Percentiles rank a stretch among this genome's conserved stretches.
Evolutionary conservation across 2,113 vertebrate genomes (phyloP).

Genomic region (Mirounga angustirostris): DNA sequence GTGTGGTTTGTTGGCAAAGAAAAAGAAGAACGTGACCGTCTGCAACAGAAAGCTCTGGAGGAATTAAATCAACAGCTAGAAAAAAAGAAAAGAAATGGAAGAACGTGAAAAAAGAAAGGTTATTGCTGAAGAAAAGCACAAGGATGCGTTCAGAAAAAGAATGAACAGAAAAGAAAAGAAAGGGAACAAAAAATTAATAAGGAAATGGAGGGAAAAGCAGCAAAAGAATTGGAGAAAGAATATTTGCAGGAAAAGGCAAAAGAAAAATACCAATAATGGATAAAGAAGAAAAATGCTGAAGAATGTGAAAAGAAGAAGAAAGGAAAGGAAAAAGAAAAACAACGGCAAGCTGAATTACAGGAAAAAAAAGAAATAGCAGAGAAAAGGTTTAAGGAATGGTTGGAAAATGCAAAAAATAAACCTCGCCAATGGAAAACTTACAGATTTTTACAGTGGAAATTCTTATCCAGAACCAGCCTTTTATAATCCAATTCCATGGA

Average conservation of each 20-base stretch:
- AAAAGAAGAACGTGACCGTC: slow-evolving; percentile 90
- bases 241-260: too few species aligned
- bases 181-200: too few species aligned
- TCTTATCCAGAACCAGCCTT: slow-evolving; percentile 92
- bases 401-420: slow-evolving; percentile 91
- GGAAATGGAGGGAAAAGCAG: too few species aligned
- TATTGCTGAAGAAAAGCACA: too few species aligned
- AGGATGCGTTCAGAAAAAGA: too few species aligned
- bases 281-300: too few species aligned
- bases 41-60: slow-evolving; percentile 91
- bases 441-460: slow-evolving; percentile 89
- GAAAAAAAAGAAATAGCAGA: slow-evolving; percentile 92
- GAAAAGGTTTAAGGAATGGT: slow-evolving; percentile 94
- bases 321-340: slow-evolving; percentile 91
- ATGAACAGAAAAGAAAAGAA: too few species aligned
- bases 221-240: too few species aligned
- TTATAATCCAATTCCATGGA: slow-evolving; percentile 97
- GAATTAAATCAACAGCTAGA: slow-evolving; percentile 59
- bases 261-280: too few species aligned
- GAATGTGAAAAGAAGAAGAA: too few species aligned
- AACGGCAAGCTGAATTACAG: slow-evolving; percentile 89
- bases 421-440: slow-evolving; percentile 87
- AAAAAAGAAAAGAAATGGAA: too few species aligned
- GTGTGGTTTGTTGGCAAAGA: slow-evolving; percentile 96
- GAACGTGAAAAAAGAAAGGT: too few species aligned